These are phyloP conservation scores for Scaptomyza graminum DNA, from an alignment of 1,140 invertebrate species.

Conservation along the genomic window DNA sequence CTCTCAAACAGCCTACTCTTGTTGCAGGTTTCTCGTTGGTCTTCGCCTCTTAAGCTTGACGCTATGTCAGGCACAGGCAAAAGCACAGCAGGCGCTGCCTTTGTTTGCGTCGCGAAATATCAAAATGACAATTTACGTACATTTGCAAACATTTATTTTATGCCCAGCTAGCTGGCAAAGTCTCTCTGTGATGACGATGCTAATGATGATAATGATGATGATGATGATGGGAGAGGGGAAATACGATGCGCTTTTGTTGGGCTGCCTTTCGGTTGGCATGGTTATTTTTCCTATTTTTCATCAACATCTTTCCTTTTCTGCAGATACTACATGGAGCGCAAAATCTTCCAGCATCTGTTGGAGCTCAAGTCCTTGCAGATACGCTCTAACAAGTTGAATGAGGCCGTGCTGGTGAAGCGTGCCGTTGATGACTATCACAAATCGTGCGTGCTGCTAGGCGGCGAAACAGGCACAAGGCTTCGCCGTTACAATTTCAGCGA, in stretches of 20 bases:
- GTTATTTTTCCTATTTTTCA: slow-evolving; percentile 1
- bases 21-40: not conserved
- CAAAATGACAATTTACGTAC: slow-evolving; percentile 79
- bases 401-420: slow-evolving; percentile 94
- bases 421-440: slow-evolving; percentile 91
- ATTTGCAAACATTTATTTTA: slow-evolving; percentile 73
- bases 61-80: slow-evolving; percentile 33
- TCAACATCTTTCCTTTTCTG: slow-evolving; percentile 38
- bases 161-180: slow-evolving; percentile 30
- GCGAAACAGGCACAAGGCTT: slow-evolving; percentile 84
- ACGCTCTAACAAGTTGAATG: slow-evolving; percentile 93
- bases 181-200: not conserved
- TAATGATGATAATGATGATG: slow-evolving; percentile 23
- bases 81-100: slow-evolving; percentile 58
- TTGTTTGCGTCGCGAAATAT: slow-evolving; percentile 72
- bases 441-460: slow-evolving; percentile 89
- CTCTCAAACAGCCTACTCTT: not conserved
- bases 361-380: slow-evolving; percentile 97
- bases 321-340: slow-evolving; percentile 95
- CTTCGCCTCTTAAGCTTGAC: not conserved
- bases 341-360: slow-evolving; percentile 96
- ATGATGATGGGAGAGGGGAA: slow-evolving; percentile 6
- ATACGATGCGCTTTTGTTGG: slow-evolving; percentile 26
- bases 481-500: slow-evolving; percentile 89
- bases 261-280: slow-evolving; percentile 5